These are phyloP conservation scores for Puma concolor DNA, from an alignment of 2,113 vertebrate genomes.

Conservation along the genomic window DNA sequence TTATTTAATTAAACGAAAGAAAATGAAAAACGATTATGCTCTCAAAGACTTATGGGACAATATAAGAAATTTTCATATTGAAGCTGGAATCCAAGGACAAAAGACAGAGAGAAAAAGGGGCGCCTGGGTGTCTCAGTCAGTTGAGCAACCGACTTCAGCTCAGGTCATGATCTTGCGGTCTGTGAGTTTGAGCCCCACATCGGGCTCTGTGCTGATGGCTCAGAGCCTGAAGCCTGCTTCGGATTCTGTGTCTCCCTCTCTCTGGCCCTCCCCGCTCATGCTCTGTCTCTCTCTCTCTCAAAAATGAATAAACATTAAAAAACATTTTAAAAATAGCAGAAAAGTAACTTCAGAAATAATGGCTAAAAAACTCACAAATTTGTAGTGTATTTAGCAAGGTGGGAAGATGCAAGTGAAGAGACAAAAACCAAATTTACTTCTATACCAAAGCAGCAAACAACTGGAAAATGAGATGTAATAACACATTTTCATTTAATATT, in stretches of 20 bases:
- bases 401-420: not conserved
- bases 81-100: not conserved
- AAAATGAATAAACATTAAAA: too few relatives aligned
- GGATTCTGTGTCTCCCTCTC: too few relatives aligned
- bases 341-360: not conserved
- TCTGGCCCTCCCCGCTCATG: too few relatives aligned
- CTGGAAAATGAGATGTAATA: not conserved
- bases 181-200: too few relatives aligned
- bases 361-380: not conserved
- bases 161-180: too few relatives aligned
- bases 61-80: not conserved
- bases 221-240: too few relatives aligned
- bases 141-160: too few relatives aligned
- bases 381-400: not conserved
- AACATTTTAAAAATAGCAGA: not conserved
- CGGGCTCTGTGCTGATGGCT: too few relatives aligned
- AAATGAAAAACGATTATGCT: not conserved
- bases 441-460: not conserved
- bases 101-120: not conserved
- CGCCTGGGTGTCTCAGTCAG: too few relatives aligned
- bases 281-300: too few relatives aligned
- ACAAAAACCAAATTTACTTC: not conserved
- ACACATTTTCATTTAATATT: not conserved
- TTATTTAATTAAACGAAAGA: not conserved
- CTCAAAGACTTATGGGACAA: not conserved